Conservation (phyloP, 2,888 invertebrate genomes). For the Hemicrepidius hirtus region DNA sequence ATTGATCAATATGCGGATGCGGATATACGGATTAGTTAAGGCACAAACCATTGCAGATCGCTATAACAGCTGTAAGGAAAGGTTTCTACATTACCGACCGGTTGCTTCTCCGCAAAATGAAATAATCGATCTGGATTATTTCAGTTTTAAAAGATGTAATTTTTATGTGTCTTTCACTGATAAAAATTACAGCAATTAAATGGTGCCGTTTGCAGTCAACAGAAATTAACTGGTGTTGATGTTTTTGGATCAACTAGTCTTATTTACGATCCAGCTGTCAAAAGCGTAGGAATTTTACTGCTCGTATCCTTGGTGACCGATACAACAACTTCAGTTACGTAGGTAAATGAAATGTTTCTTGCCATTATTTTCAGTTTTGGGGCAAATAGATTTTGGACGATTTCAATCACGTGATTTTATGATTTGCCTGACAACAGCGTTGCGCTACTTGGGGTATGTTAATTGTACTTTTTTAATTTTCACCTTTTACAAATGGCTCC, state of each 20-base stretch:
- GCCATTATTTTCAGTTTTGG: conserved; percentile 48
- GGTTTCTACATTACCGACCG: conserved; percentile 36
- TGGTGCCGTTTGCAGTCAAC: neutral
- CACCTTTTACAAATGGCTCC: conserved; percentile 67
- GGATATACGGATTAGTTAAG: conserved; percentile 12
- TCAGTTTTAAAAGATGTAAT: conserved; percentile 47
- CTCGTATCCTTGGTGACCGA: conserved; percentile 73
- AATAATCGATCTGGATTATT: conserved; percentile 52
- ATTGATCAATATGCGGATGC: conserved; percentile 40
- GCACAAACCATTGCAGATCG: conserved; percentile 6
- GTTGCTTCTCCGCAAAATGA: conserved; percentile 40
- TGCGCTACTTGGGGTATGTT: conserved; percentile 43
- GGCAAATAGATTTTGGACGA: conserved; percentile 41
- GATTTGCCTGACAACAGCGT: conserved; percentile 49
- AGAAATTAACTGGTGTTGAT: conserved; percentile 10
- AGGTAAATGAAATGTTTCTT: conserved; percentile 67
- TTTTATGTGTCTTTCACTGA: conserved; percentile 21
- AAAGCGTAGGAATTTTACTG: conserved; percentile 67
- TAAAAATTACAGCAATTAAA: conserved; percentile 21
- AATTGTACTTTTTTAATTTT: conserved; percentile 58
- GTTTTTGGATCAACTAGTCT: neutral
- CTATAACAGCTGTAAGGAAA: conserved; percentile 7
- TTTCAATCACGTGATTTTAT: conserved; percentile 47
- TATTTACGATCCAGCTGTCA: conserved; percentile 66
- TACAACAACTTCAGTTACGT: conserved; percentile 72